Evolutionary conservation across 2,888 invertebrate species (phyloP).

Genomic region (Ichneumoninae sp.): DNA sequence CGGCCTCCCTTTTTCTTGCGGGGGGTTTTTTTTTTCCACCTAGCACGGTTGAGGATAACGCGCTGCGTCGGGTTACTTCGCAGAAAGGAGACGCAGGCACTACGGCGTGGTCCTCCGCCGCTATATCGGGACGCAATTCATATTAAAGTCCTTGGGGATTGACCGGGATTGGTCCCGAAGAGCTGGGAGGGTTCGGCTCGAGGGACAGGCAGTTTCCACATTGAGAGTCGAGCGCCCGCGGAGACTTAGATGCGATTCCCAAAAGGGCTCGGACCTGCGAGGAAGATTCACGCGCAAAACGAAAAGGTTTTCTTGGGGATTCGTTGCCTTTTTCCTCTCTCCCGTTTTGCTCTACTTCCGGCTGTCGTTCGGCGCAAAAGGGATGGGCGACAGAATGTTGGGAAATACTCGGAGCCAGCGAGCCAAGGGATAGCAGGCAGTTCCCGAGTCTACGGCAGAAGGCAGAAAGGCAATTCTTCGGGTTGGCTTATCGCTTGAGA

Average conservation of each 20-base stretch:
- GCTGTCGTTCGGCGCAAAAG: slow-evolving; percentile 39
- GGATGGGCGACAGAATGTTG: slow-evolving; percentile 52
- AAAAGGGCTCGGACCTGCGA: slow-evolving; percentile 60
- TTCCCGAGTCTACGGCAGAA: slow-evolving; percentile 62
- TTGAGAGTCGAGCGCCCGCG: slow-evolving; percentile 72
- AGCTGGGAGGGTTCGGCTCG: slow-evolving; percentile 63
- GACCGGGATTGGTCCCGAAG: slow-evolving; percentile 75
- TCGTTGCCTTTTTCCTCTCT: slow-evolving; percentile 35
- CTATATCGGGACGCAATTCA: slow-evolving; percentile 74
- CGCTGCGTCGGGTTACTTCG: slow-evolving; percentile 60
- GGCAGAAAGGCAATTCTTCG: slow-evolving; percentile 77
- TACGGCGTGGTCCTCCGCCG: slow-evolving; percentile 5
- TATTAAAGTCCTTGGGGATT: slow-evolving; percentile 79
- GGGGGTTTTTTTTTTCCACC: slow-evolving; percentile 52
- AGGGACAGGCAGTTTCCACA: slow-evolving; percentile 76
- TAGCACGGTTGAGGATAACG: slow-evolving; percentile 69
- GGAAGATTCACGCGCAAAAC: slow-evolving; percentile 54
- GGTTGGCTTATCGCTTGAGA: slow-evolving; percentile 80
- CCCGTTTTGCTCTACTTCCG: slow-evolving; percentile 34
- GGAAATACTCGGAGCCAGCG: slow-evolving; percentile 25
- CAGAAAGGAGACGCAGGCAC: slow-evolving; percentile 48
- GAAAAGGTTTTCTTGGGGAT: slow-evolving; percentile 56
- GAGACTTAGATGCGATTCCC: slow-evolving; percentile 67
- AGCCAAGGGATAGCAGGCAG: slow-evolving; percentile 60
- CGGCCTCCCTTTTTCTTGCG: slow-evolving; percentile 34